Base-by-base conservation (phyloP, 1,140 invertebrate genomes). In the Eumaeus atala region DNA sequence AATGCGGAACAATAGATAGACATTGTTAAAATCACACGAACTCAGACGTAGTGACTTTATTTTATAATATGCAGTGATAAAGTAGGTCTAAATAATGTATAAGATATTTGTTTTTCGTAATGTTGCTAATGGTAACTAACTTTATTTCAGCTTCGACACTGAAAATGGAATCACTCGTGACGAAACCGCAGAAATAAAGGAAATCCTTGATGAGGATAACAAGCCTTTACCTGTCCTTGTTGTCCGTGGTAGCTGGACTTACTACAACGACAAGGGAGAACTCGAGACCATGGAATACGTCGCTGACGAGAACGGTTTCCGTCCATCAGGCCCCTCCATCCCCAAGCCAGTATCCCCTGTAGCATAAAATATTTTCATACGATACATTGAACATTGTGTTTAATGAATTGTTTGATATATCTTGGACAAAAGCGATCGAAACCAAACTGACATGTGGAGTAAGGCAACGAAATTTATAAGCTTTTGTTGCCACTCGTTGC, bases 251-350 rank as follows among this genome's bases (percentile, higher is more conserved):
- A 65, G 65, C 7, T 88, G 73, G 72, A 53, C 62, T 36, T 88
- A 82, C 73, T 54, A 59, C 36, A 66, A 77, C 62, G 14, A 58
- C 0, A 74, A 87, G 0, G 84, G 86, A 59, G 69, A 78, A 8
- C 34, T 51, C 9, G 73, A 77, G 33, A 69, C 64, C 40, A 62
- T 90, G 54, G 70, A 53, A 58, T 90, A 90, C 74, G 67, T 67
- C 57, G 90, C 90, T 51, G 89, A 90, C 61, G 89, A 90, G 68
- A 84, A 70, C 54, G 90, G 90, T 59, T 91, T 70, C 80, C 88
- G 88, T 64, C 77, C 89, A 10, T 74, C 79, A 17, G 76, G 81
- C 33, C 61, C 61, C 21, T 77, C 79, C 58, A 72, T 88, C 67
- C 76, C 81, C 16, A 72, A 77, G 54, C n/a, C 56, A 34, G 14